These are phyloP conservation scores for Drosophila ustulata DNA, from an alignment of 2,888 invertebrate genomes.

Conservation along the genomic window DNA sequence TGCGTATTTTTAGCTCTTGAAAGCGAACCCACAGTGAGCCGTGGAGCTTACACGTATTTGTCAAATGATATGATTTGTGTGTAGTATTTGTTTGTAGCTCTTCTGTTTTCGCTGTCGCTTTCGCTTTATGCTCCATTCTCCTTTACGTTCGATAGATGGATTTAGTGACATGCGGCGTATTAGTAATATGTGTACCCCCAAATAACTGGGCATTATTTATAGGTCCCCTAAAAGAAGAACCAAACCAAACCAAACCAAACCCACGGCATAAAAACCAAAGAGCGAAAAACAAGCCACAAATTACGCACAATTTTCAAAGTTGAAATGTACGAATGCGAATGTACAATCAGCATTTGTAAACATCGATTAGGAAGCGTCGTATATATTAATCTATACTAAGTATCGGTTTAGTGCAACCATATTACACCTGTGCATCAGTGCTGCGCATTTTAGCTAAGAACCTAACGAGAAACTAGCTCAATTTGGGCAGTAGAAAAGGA, in stretches of 20 bases:
- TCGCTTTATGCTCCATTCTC: background rate
- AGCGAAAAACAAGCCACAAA: conserved; percentile 25
- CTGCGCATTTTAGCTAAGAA: background rate
- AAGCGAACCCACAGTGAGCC: conserved; percentile 48
- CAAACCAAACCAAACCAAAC: background rate
- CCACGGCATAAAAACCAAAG: background rate
- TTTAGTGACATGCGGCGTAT: conserved; percentile 30
- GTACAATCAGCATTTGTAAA: conserved; percentile 43
- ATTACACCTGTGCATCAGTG: conserved; percentile 3
- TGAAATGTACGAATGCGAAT: conserved; percentile 40
- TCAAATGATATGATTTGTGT: conserved; percentile 48
- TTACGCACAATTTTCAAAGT: conserved; percentile 55
- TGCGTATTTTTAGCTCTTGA: conserved; percentile 51
- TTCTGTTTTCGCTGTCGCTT: background rate
- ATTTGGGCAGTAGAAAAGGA: background rate
- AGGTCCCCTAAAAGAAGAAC: background rate
- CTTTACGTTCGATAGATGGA: background rate
- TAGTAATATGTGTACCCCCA: conserved; percentile 17
- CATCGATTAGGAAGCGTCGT: conserved; percentile 37
- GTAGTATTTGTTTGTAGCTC: background rate
- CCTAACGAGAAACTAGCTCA: background rate
- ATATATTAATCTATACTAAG: conserved; percentile 30
- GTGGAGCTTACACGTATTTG: conserved; percentile 43
- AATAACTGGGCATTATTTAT: conserved; percentile 7
- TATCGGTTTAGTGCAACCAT: background rate